Base-by-base conservation (phyloP, 2,797 vertebrate genomes). In the Trachurus trachurus region DNA sequence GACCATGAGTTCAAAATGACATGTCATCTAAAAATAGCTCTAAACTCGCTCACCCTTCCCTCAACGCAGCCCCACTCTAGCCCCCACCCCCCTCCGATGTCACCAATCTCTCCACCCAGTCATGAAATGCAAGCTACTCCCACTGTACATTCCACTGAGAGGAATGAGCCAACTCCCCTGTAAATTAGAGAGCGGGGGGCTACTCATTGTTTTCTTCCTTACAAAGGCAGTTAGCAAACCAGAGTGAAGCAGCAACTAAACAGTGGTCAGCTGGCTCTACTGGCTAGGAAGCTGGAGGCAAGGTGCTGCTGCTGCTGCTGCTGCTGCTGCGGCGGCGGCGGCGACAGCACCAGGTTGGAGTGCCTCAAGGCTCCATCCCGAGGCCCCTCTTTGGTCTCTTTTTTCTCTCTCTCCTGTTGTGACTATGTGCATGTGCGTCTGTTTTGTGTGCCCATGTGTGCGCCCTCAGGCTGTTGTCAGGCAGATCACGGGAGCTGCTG, bases 11-110 rank as follows among this genome's bases (percentile, higher is more conserved):
- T 90, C 72, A 81, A 92, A 84, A 87, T 86, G 82, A 90, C 81
- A 85, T 61, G 66, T 67, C 40, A 22, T 74, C 91, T 94, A 94
- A 93, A 95, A 93, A 95, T 94, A 95, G 84, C 81, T 56, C 68
- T 88, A 77, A 91, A 94, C 91, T 89, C 85, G 0, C 67, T 93
- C 87, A 88, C 88, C 91, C 89, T 86, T 85, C 80, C 78, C 71
- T 87, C 73, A 66, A 44, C 44, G 13, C 50, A 81, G 68, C 40
- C 78, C 60, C 75, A 47, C 81, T 87, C 71, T 54, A 76, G 78
- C 83, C 1, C 65, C 76, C 73, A 5, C 49, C 64, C 69, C 64
- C 57, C 61, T 17, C 56, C 40, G 31, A 74, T 45, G 40, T 73
- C 71, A 29, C 37, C 37, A 68, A 86, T 83, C 49, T 82, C 89